Percentiles rank a stretch among this genome's conserved stretches.
Evolutionary conservation across 2,797 vertebrate genomes (phyloP).

Genomic region (Emydoidea blandingii): DNA sequence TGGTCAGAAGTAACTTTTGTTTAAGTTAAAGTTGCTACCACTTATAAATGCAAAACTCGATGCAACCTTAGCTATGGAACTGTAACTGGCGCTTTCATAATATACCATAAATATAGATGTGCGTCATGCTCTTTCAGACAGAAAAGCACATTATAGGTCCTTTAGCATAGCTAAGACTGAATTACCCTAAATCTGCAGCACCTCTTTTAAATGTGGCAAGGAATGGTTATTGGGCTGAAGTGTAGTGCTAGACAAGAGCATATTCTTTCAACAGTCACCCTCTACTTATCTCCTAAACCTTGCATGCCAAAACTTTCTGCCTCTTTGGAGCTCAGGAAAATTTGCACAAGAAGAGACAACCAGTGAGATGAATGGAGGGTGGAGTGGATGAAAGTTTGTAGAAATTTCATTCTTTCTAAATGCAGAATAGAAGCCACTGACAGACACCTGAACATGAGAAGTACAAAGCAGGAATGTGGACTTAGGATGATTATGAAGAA

Average conservation of each 20-base stretch:
- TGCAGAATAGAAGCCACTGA: neutral
- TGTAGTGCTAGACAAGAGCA: neutral
- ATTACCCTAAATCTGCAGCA: neutral
- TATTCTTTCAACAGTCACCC: neutral
- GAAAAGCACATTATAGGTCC: neutral
- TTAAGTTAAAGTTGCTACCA: slow-evolving; percentile 9
- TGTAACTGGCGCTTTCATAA: neutral
- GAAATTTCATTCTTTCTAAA: neutral
- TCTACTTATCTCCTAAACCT: neutral
- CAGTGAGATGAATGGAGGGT: neutral
- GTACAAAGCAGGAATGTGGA: neutral
- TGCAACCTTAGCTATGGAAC: neutral
- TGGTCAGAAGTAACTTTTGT: neutral
- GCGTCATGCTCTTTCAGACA: neutral
- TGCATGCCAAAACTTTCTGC: neutral
- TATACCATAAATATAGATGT: neutral
- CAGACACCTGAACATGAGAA: neutral
- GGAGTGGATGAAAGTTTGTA: neutral
- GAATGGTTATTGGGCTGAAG: neutral
- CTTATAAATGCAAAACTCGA: neutral
- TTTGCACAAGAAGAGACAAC: neutral
- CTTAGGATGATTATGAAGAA: neutral
- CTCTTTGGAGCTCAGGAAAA: neutral
- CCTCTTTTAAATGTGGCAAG: neutral
- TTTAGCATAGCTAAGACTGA: neutral